Base-by-base conservation (phyloP, 2,113 vertebrate genomes). In the Pangasianodon hypophthalmus region DNA sequence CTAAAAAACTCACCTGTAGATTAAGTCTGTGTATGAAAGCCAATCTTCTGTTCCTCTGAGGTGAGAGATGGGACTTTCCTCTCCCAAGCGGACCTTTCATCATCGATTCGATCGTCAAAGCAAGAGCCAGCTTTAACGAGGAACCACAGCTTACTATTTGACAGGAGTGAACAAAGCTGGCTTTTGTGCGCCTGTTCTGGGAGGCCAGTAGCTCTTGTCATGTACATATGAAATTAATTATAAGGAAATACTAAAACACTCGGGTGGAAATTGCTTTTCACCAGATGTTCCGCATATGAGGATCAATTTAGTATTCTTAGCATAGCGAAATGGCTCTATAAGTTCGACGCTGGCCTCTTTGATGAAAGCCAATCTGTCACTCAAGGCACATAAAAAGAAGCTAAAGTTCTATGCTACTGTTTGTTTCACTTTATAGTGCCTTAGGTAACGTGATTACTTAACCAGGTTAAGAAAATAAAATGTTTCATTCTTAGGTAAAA, bases 211-310 rank as follows among this genome's bases (percentile, higher is more conserved):
- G 83, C 93, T 94, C 95, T 96, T 95, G 95, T 96, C 95, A 95
- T 95, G 94, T 96, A 96, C 96, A 96, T 96, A 94, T 96, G 95
- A 96, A 96, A 96, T 96, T 96, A 96, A 97, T 96, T 96, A 96
- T 93, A 95, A 96, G 95, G 96, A 96, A 96, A 96, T 96, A 96
- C 95, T 96, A 96, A 96, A 96, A 96, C 95, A 96, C 96, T 96
- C 93, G 94, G 94, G 94, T 96, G 96, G 95, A 97, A 96, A 96
- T 96, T 95, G 94, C 95, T 95, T 96, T 95, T 95, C 94, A 94
- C 96, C 96, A 96, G 96, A 96, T 96, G 96, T 95, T 96, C 93
- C 90, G 90, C 95, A 95, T 95, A 95, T 96, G 95, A 96, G 95
- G 94, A 96, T 95, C 94, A 93, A 96, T 95, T 95, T 95, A 93